A percentile compares a stretch with the other conserved stretches of the same genome.
phyloP scores from a whole-genome alignment of 2,113 vertebrate species.

The Labeo rohita region DNA sequence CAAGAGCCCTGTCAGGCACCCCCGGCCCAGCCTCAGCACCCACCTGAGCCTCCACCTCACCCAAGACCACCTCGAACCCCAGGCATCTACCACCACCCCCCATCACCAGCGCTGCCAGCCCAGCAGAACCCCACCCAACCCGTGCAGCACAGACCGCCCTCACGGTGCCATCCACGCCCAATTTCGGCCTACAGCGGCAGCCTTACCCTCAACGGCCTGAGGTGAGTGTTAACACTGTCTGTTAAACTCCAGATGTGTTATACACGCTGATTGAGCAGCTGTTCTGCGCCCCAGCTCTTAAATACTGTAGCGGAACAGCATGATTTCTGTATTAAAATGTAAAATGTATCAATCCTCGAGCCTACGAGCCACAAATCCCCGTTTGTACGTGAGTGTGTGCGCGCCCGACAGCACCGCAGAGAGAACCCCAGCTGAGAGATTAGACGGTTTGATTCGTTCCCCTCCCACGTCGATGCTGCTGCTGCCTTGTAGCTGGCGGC shows the following conservation, averaged over 20 bases:
- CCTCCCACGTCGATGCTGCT: slow-evolving; percentile 25
- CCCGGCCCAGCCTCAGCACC: slow-evolving; percentile 69
- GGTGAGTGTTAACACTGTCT: slow-evolving; percentile 72
- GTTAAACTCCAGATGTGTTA: not conserved
- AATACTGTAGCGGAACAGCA: not conserved
- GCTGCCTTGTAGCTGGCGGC: not conserved
- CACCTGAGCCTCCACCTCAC: slow-evolving; percentile 65
- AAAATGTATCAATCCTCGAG: slow-evolving; percentile 22
- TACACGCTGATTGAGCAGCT: not conserved
- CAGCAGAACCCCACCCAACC: slow-evolving; percentile 74
- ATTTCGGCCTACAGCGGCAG: slow-evolving; percentile 88
- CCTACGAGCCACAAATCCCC: slow-evolving; percentile 47
- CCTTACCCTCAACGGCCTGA: slow-evolving; percentile 91
- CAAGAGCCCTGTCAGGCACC: slow-evolving; percentile 71
- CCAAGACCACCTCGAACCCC: slow-evolving; percentile 64
- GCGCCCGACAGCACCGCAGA: slow-evolving; percentile 42
- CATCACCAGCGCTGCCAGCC: slow-evolving; percentile 73
- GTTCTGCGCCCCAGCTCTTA: slow-evolving; percentile 1
- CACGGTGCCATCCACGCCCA: slow-evolving; percentile 80
- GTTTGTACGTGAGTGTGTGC: slow-evolving; percentile 4
- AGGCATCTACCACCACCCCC: slow-evolving; percentile 72
- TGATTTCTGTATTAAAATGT: slow-evolving; percentile 20
- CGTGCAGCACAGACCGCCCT: slow-evolving; percentile 78
- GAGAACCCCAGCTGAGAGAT: slow-evolving; percentile 67
- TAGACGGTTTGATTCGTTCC: slow-evolving; percentile 47